Evolutionary conservation across 2,113 vertebrate species (phyloP).

Genomic region (Calypte anna): DNA sequence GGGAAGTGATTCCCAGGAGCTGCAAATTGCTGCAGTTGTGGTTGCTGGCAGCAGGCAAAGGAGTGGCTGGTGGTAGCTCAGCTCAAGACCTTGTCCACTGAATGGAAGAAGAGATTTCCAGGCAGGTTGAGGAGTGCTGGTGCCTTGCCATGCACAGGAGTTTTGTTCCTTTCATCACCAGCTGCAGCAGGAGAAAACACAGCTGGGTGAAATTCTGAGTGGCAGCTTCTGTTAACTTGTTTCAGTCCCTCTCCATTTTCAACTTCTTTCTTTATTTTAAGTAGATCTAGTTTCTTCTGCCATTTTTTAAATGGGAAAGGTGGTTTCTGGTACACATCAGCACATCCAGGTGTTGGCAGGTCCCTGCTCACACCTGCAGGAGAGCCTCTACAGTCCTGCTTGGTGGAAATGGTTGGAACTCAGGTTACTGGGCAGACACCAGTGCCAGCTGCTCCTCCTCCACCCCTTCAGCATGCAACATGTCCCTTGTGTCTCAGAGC

Average conservation of each 20-base stretch:
- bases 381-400: background rate
- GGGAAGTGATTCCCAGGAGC: background rate
- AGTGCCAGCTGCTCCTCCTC: background rate
- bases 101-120: background rate
- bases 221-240: background rate
- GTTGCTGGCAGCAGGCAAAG: background rate
- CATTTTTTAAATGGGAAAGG: background rate
- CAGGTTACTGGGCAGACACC: background rate
- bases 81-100: background rate
- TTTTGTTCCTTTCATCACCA: background rate
- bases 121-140: background rate
- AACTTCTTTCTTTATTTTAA: background rate
- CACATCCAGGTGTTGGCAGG: fast-evolving
- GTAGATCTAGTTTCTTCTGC: background rate
- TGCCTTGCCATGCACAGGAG: background rate
- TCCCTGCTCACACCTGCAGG: too few species aligned
- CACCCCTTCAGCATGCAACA: background rate
- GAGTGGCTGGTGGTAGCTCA: background rate
- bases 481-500: background rate
- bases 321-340: background rate
- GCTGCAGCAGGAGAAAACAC: background rate
- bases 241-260: background rate
- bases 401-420: background rate
- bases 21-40: background rate
- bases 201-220: background rate